Conservation (phyloP, 2,113 vertebrate genomes). For the Nibea albiflora region DNA sequence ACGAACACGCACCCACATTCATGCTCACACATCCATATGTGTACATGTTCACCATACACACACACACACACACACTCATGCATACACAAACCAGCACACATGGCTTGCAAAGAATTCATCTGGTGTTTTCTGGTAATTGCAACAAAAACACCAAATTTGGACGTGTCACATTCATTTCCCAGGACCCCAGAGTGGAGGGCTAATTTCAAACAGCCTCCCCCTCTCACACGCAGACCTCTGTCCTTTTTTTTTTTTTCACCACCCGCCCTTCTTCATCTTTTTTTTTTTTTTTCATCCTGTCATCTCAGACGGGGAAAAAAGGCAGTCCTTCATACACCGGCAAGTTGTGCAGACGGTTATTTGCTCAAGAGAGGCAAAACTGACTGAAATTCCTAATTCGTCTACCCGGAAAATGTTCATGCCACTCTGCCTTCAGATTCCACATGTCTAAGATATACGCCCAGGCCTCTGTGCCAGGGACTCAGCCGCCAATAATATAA, state of each 20-base stretch:
- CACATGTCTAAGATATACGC: constrained; percentile 75
- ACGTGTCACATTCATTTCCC: constrained; percentile 82
- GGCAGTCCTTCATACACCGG: constrained; percentile 42
- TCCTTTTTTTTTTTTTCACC: constrained; percentile 26
- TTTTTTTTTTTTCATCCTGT: constrained; percentile 28
- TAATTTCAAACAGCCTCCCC: constrained; percentile 81
- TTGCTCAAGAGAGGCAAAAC: constrained; percentile 72
- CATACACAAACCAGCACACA: constrained; percentile 70
- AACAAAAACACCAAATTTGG: constrained; percentile 85
- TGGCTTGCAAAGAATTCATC: constrained; percentile 81
- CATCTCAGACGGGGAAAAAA: constrained; percentile 31
- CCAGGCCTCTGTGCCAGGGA: constrained; percentile 57
- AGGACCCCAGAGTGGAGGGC: constrained; percentile 68
- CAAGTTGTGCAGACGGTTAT: constrained; percentile 70
- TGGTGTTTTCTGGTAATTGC: constrained; percentile 84
- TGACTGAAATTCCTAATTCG: constrained; percentile 66
- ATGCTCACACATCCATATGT: constrained; percentile 54
- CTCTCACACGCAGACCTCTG: constrained; percentile 61
- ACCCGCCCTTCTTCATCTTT: background rate
- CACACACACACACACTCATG: constrained; percentile 55
- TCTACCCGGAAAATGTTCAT: constrained; percentile 60
- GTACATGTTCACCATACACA: constrained; percentile 29
- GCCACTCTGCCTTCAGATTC: constrained; percentile 80
- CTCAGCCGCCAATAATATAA: constrained; percentile 65
- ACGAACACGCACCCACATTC: constrained; percentile 38